Evolutionary conservation across 2,797 vertebrate species (phyloP).

Genomic region (Sparus aurata): DNA sequence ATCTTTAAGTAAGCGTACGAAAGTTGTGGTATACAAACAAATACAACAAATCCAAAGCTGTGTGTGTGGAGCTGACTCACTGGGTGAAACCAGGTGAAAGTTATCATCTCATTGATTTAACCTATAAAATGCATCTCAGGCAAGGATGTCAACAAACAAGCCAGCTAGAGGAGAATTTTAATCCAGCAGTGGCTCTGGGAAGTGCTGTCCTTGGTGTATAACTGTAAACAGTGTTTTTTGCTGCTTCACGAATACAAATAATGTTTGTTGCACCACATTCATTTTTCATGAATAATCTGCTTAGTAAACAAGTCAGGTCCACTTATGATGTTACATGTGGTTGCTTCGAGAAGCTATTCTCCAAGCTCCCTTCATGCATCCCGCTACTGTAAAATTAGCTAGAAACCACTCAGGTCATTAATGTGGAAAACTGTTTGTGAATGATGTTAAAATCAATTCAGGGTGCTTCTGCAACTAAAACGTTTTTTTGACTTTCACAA

Average conservation of each 20-base stretch:
- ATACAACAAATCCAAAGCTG: no score
- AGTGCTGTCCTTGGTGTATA: not conserved
- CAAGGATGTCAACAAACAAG: conserved; percentile 45
- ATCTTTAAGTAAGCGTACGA: no score
- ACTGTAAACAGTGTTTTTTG: conserved; percentile 6
- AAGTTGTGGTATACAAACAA: no score
- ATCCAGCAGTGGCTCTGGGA: not conserved
- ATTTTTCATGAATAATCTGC: not conserved
- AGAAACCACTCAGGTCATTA: not conserved
- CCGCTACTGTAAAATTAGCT: conserved; percentile 6
- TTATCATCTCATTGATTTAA: conserved; percentile 52
- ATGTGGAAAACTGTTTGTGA: conserved; percentile 3
- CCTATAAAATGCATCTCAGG: conserved; percentile 24
- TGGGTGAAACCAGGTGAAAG: conserved; percentile 37
- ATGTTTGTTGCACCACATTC: conserved; percentile 2
- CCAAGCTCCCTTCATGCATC: not conserved
- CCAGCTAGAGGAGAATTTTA: conserved; percentile 21
- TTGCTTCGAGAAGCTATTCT: not conserved
- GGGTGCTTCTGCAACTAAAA: no score
- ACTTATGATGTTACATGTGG: not conserved
- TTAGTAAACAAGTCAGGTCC: conserved; percentile 2
- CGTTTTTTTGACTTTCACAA: no score
- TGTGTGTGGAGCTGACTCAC: conserved; percentile 21
- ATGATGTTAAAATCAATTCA: not conserved
- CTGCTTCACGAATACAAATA: not conserved